Base-by-base conservation (phyloP, 2,797 vertebrate species). In the Scarus forsteni region DNA sequence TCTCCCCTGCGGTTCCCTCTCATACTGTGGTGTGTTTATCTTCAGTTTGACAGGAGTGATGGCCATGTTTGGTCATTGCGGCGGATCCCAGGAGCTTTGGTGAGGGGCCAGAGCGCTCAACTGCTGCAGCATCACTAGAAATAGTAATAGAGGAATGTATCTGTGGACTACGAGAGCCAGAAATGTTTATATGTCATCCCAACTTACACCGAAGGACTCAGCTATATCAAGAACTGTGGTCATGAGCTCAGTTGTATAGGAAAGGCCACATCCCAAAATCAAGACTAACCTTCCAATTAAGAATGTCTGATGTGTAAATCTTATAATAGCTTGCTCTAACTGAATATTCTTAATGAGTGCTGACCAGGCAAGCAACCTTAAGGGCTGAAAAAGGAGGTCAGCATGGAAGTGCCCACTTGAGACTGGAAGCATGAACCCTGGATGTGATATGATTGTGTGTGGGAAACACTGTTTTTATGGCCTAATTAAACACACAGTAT, bases 1-100 rank as follows among this genome's bases (percentile, higher is more conserved):
- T 81, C 66, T 75, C 51, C 77, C 62, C 70, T 6, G 68, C 43
- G 52, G 48, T 74, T 83, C 60, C 65, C 70, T 63, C 84, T 81
- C 46, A 34, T 76, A 74, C 60, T 74, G 75, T 70, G 66, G 53
- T 71, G 72, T 94, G 91, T 94, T 95, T 93, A 92, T 91, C 83
- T 88, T 92, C 80, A 75, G 84, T 88, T 89, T 88, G 90, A 89
- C 75, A 92, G 88, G 81, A 91, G 87, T 85, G 74, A 85, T 92
- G 88, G 75, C 94, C 92, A 93, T 94, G 88, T 95, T 95, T 94
- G 94, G 94, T 94, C 91, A 95, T 84, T 84, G 68, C 88, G 10
- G 83, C 86, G 63, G 84, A 89, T 93, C 89, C 89, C 82, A 71
- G 77, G 79, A 88, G 91, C 85, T 89, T 88, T 88, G 82, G 77